Base-by-base conservation (phyloP, 2,113 vertebrate genomes). In the Harpagus bidentatus region DNA sequence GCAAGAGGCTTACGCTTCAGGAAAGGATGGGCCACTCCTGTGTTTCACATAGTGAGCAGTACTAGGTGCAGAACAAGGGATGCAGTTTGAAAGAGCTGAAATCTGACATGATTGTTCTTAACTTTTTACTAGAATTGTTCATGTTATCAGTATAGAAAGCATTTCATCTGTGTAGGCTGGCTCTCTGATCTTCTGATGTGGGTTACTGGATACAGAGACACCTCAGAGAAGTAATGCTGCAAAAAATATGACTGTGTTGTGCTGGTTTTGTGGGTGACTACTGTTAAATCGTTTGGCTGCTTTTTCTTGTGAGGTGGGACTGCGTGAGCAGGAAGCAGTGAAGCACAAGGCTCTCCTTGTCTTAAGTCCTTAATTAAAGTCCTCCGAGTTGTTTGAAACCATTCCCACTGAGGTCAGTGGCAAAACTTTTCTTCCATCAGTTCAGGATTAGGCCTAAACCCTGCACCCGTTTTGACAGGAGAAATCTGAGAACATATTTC, bases 61-160 rank as follows among this genome's bases (percentile, higher is more conserved):
- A 31, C 28, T 80, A 0, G 3, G 1, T 48, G 38, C 52, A 42
- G 73, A 80, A 34, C 26, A 58, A 67, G 45, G 58, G 59, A 36
- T 79, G 42, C 11, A 3, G 34, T 50, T 38, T 62, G 69, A 42
- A 56, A 80, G 42, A 86, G 28, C 28, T 77, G 71, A 83, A 85
- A 25, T 69, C 21, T 38, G 13, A 28, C 0, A 0, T 45, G 42
- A 31, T 94, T 0, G 1, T 78, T 71, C 28, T 18, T 76, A 42
- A 21, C 6, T 42, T 66, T 77, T n/a, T 62, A 59, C 32, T 48
- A n/a, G 71, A 93, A 23, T 77, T 11, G 5, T 47, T 81, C 13
- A 3, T 1, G 1, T 63, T 92, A 52, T 56, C 72, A 32, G 47
- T 52, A 13, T 13, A 69, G 83, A 92, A 88, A 67, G 56, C 69